Evolutionary conservation across 2,888 invertebrate genomes (phyloP), one percentile per base, ranked within the genome.

Genomic region (Harpagoxenus sublaevis): DNA sequence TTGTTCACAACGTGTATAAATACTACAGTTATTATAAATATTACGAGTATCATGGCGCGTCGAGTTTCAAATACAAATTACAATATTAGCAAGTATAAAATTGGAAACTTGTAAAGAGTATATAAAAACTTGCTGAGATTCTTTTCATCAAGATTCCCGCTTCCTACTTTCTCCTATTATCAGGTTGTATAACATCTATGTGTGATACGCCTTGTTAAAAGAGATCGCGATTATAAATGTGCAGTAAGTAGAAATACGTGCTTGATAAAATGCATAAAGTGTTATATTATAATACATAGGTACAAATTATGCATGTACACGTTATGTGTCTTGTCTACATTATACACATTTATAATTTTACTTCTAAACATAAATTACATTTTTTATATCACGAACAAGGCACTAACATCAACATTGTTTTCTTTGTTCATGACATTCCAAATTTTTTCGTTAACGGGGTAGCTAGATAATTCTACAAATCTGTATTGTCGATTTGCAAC

Each of bases 71-170:
- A 87, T 89, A 63, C 85, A 83, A 74, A 84, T 84, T 85, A 88
- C 57, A 31, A 57, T 96, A 89, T 95, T 96, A 91, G 95, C 96
- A 92, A 96, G 96, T 87, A 95, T 95, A 92, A 95, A 95, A 89
- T 94, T 93, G 91, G 88, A 90, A 94, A 90, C 89, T 90, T 90
- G 87, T 93, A 90, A 90, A 92, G 91, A 87, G 87, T 86, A 84
- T 92, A 92, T 73, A 90, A 92, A 92, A 92, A 84, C 84, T 89
- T 51, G 53, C 31, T n/a, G 39, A 68, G 53, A 78, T 55, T 73
- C 28, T 73, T 65, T 71, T 74, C 84, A 87, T 75, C 75, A 83
- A 87, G 87, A 89, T 90, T 90, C 87, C 84, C 85, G 57, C 31
- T 68, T 53, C 31, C 42, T 75, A 71, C 65, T 83, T 71, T 78